These are phyloP conservation scores for Columba guinea DNA, from an alignment of 2,797 vertebrate genomes.

Conservation along the genomic window DNA sequence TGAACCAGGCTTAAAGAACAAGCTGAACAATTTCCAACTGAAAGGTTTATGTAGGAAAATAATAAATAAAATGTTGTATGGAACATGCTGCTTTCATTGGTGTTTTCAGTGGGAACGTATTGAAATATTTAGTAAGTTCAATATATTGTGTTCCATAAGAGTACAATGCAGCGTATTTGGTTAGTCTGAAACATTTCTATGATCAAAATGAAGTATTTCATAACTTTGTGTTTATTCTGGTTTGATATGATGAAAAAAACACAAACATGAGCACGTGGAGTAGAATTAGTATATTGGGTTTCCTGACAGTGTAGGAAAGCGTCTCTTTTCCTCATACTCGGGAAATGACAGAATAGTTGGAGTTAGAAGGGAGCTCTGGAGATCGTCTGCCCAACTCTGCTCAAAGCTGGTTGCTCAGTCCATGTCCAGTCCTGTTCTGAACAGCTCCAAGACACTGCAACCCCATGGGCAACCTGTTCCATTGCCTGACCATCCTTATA, in stretches of 20 bases:
- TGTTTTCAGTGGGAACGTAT: neutral
- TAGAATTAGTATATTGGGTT: neutral
- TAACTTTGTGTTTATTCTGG: neutral
- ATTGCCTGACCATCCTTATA: neutral
- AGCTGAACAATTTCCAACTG: neutral
- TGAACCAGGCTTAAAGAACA: neutral
- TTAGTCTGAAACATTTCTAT: neutral
- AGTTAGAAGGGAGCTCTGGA: neutral
- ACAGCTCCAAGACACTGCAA: neutral
- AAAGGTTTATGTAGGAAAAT: neutral
- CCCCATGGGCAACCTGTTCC: neutral
- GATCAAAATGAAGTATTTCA: neutral
- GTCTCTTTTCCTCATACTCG: neutral
- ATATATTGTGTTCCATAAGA: neutral
- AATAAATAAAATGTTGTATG: neutral
- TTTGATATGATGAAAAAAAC: neutral
- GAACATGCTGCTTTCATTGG: fast-evolving
- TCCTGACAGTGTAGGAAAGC: neutral
- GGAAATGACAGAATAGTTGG: neutral
- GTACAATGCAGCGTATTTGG: neutral
- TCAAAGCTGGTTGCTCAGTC: neutral
- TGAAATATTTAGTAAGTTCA: neutral
- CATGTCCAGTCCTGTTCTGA: neutral
- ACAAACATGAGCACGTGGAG: neutral
- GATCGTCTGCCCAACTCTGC: neutral